Evolutionary conservation across 2,888 invertebrate species (phyloP).

Genomic region (Melieria omissa): DNA sequence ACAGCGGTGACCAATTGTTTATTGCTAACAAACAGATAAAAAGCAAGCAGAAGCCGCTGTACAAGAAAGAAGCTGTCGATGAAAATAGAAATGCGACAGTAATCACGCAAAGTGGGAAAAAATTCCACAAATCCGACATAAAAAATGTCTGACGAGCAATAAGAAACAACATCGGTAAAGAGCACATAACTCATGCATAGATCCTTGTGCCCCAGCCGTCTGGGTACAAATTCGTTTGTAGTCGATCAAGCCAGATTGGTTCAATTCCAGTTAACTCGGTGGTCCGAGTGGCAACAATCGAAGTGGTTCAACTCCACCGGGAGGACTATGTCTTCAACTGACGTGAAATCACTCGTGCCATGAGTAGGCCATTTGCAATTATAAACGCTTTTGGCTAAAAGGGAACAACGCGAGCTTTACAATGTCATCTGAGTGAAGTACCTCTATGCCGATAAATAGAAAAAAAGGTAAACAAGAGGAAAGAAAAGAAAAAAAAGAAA

Average conservation of each 20-base stretch:
- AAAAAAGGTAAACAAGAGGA: not conserved
- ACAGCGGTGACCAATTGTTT: not conserved
- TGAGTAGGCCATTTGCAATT: slow-evolving; percentile 22
- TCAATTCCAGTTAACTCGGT: not conserved
- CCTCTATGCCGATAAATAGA: not conserved
- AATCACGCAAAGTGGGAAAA: not conserved
- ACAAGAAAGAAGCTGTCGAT: not conserved
- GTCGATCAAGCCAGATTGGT: not conserved
- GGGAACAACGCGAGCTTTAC: slow-evolving; percentile 20
- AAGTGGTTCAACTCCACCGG: slow-evolving; percentile 18
- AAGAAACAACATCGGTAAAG: too few relatives aligned
- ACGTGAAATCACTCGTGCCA: slow-evolving; percentile 10
- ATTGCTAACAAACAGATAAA: not conserved
- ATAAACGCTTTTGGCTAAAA: slow-evolving; percentile 23
- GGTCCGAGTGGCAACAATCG: not conserved
- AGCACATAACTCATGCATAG: too few relatives aligned
- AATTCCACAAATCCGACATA: not conserved
- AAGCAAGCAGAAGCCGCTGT: not conserved
- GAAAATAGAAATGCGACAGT: not conserved
- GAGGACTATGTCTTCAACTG: not conserved
- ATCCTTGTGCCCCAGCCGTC: too few relatives aligned
- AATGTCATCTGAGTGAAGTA: not conserved
- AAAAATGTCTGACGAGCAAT: too few relatives aligned
- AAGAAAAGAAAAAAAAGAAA: not conserved
- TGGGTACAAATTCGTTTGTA: not conserved